Evolutionary conservation across 1,140 invertebrate species (phyloP), one percentile per base, ranked within the genome.

Genomic region (Stenopsyche tienmushanensis): DNA sequence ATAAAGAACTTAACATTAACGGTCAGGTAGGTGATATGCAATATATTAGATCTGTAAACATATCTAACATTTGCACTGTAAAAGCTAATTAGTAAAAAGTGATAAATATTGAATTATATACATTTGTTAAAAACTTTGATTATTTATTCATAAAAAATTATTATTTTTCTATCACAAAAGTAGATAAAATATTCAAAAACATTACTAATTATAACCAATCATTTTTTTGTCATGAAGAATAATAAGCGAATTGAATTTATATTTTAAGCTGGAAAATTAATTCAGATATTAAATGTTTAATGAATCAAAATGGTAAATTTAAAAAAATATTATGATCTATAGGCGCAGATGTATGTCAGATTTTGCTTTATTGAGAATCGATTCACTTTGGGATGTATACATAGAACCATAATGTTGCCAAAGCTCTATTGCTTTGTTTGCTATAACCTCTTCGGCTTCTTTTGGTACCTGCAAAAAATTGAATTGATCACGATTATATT

Each of bases 381-480:
- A 74, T 34, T 80, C 78, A 39, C 73, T 78, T 53, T 79, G 78
- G n/a, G 74, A 42, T 5, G 59, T 58, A 3, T 66, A 73, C 53
- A 79, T 78, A 2, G 76, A 76, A 9, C 75, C 74, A 45, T 78
- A 78, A 64, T 88, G 84, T 72, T 89, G 88, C 88, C 90, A 90
- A 67, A 88, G 77, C 72, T 92, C 90, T 26, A 92, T 86, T 9
- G 89, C 87, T 80, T 91, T 90, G 69, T 88, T 91, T 1, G 89
- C 89, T 65, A 92, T 86, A 7, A 88, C 82, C 74, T 92, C 90
- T 60, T 83, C 80, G 72, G 83, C 86, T 77, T 91, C 88, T 76
- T 90, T 88, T 23, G 87, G 84, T 67, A 91, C 85, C 90, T 92
- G 72, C n/a, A n/a, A n/a, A n/a, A n/a, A n/a, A n/a, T n/a, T 44